phyloP scores from a whole-genome alignment of 53 echinoderm and acorn worm genomes.

The Astropecten irregularis region DNA sequence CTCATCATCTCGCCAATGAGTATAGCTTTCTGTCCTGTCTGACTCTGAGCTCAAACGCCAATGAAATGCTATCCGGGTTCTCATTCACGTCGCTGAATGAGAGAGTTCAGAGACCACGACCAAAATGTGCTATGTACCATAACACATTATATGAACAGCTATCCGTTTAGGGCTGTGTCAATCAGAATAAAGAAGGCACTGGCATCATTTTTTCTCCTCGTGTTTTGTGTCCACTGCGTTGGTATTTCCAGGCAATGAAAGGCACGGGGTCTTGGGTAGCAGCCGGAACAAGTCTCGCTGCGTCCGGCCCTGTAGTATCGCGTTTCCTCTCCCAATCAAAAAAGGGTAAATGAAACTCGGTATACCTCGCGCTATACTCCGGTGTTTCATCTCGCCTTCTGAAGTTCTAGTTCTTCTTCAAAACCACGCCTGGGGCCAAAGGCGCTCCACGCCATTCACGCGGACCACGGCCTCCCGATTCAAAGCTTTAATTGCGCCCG shows the following conservation, averaged over 20 bases:
- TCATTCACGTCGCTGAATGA: background rate
- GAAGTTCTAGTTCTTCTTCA: background rate
- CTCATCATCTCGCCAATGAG: background rate
- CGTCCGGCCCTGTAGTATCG: conserved; percentile 11
- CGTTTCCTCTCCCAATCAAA: conserved; percentile 28
- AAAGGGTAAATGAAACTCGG: conserved; percentile 4
- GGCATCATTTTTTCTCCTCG: background rate
- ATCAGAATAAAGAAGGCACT: background rate
- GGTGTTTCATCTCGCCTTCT: too few species aligned
- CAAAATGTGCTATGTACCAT: conserved; percentile 2
- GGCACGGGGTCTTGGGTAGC: background rate
- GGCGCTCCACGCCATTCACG: background rate
- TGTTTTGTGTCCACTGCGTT: background rate
- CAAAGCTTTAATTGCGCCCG: background rate
- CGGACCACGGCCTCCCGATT: background rate
- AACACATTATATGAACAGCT: conserved; percentile 33
- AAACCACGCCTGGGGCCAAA: background rate
- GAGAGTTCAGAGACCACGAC: conserved; percentile 9
- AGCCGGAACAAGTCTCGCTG: background rate
- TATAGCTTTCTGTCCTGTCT: background rate
- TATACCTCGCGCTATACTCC: background rate
- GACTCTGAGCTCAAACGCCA: too few species aligned
- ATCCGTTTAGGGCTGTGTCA: conserved; percentile 6
- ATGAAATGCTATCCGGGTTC: background rate
- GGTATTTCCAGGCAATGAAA: conserved; percentile 25